phyloP scores from a whole-genome alignment of 1,140 invertebrate genomes.

The Apocrypta bakeri region DNA sequence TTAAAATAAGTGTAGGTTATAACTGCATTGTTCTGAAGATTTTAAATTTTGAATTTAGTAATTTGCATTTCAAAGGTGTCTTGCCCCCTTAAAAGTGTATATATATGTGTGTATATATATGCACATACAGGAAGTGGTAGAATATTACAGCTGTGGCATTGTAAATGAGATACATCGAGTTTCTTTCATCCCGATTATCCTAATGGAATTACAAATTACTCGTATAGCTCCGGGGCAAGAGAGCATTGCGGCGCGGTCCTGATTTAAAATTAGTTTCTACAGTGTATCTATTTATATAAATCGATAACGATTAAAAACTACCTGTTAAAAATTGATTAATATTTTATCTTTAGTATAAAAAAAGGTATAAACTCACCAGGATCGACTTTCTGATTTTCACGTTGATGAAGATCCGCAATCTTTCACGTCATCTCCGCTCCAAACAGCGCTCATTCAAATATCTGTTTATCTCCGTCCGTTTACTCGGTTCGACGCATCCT shows the following conservation, averaged over 20 bases:
- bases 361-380: slow-evolving; percentile 4
- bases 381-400: not conserved
- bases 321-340: not conserved
- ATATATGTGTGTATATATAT: no score
- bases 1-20: no score
- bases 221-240: no score
- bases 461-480: not conserved
- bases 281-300: not conserved
- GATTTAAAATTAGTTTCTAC: not conserved
- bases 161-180: no score
- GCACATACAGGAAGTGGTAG: no score
- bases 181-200: not conserved
- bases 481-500: not conserved
- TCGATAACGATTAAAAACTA: not conserved
- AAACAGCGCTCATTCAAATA: slow-evolving; percentile 9
- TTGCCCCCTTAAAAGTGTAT: no score
- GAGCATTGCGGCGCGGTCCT: not conserved
- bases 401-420: not conserved
- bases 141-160: no score
- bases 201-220: not conserved
- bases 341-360: not conserved
- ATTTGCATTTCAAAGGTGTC: no score
- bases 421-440: slow-evolving; percentile 13
- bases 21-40: no score
- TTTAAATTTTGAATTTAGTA: no score